A percentile compares a stretch with the other conserved stretches of the same genome.
These are phyloP conservation scores for Bombus balteatus DNA, from an alignment of 1,140 invertebrate genomes.

Conservation along the genomic window DNA sequence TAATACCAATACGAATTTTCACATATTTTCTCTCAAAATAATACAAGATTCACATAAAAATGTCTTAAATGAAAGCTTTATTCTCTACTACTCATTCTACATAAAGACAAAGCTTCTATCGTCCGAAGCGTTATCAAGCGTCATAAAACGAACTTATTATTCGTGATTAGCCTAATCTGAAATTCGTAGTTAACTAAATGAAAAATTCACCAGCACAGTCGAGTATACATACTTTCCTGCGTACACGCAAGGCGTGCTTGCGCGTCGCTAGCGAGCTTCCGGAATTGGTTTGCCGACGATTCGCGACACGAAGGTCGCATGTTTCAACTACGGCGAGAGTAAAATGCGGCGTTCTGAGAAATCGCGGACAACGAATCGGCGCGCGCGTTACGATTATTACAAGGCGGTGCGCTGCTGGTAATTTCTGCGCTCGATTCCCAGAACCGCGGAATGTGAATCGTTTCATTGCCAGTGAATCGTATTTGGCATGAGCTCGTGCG, in stretches of 20 bases:
- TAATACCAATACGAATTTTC: no score
- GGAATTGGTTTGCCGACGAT: background rate
- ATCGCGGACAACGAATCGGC: background rate
- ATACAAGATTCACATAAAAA: no score
- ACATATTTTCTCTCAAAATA: no score
- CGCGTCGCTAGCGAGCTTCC: background rate
- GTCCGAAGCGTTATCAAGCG: background rate
- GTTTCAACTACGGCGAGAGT: background rate
- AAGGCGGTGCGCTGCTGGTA: background rate
- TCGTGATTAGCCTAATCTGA: background rate
- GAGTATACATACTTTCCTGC: background rate
- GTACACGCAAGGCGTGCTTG: background rate
- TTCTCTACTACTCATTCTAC: background rate
- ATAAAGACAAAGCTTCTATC: background rate
- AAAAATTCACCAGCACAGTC: background rate
- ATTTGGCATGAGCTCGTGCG: background rate
- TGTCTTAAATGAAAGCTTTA: no score
- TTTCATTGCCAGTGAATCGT: background rate
- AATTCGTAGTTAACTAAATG: background rate
- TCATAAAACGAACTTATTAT: background rate
- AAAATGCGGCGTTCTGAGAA: constrained; percentile 7
- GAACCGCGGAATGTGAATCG: constrained; percentile 2
- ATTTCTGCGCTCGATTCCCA: constrained; percentile 15
- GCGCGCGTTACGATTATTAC: constrained; percentile 17
- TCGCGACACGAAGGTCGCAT: background rate